These are phyloP conservation scores for Muntiacus muntjak DNA, from an alignment of 2,113 vertebrate genomes.

Conservation along the genomic window DNA sequence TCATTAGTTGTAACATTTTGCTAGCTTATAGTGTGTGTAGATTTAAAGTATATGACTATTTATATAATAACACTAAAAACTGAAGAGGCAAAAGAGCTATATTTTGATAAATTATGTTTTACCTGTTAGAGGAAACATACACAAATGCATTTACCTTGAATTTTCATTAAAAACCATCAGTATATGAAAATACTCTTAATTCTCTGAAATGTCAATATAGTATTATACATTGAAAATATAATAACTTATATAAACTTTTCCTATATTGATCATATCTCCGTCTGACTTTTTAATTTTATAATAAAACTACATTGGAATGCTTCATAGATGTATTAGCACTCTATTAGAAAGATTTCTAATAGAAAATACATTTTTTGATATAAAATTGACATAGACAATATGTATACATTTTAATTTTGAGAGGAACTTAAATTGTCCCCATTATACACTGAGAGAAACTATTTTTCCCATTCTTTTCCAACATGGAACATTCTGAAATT, in stretches of 20 bases:
- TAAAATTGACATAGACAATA: background rate
- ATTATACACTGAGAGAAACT: background rate
- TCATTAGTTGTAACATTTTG: background rate
- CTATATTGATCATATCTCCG: background rate
- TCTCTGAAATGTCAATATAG: background rate
- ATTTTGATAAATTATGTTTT: background rate
- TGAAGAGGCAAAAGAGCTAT: background rate
- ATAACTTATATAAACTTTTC: background rate
- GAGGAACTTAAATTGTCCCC: background rate
- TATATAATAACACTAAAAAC: background rate
- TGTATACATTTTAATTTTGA: background rate
- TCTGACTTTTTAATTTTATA: background rate
- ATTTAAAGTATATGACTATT: background rate
- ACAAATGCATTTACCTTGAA: background rate
- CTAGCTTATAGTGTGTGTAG: background rate
- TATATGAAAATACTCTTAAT: background rate
- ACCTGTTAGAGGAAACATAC: background rate
- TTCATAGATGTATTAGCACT: background rate
- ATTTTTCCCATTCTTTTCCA: background rate
- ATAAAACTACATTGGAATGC: background rate
- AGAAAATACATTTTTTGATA: background rate
- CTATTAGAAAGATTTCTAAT: background rate
- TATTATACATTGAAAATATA: background rate
- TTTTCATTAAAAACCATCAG: background rate
- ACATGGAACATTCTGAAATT: background rate